Evolutionary conservation across 2,888 invertebrate species (phyloP), one percentile per base, ranked within the genome.

Genomic region (Nymphalis polychloros): DNA sequence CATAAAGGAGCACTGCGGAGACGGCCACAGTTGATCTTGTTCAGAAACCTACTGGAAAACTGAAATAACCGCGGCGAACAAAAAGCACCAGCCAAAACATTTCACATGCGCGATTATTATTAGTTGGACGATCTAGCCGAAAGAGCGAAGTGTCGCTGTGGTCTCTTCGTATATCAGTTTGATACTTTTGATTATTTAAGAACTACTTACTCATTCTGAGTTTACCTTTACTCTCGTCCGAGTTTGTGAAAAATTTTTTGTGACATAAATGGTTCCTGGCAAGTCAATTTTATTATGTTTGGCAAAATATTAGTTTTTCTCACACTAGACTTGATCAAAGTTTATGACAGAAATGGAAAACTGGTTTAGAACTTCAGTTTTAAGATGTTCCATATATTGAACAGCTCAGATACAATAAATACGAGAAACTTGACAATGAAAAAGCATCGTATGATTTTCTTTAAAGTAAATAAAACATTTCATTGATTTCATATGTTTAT

Each of bases 51-150:
- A 92, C 92, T 92, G 92, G 92, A 92, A 92, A 90, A 90, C 92
- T 90, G 92, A 92, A 92, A 92, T 92, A 92, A 90, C 90, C 89
- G 86, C 84, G 85, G 86, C 91, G 90, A 91, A 92, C 92, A 92
- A 92, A 92, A 92, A 92, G 88, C 92, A 90, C 88, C 92, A 87
- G 91, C 92, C 92, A 91, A 92, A 92, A 92, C 90, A 92, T 92
- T 92, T 92, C 90, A 92, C 90, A 91, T 89, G 89, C 86, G 86
- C 78, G 88, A 85, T 86, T 92, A 92, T 92, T 92, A 92, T 92
- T 92, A 92, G 92, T 88, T 92, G 92, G 92, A 91, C 91, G 92
- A 87, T 89, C 90, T 92, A 92, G 89, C 77, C 92, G 90, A 91
- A 87, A 91, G 89, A 86, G 90, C 85, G 87, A 85, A 90, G 89